phyloP scores from a whole-genome alignment of 2,797 vertebrate genomes.

The Paguma larvata region DNA sequence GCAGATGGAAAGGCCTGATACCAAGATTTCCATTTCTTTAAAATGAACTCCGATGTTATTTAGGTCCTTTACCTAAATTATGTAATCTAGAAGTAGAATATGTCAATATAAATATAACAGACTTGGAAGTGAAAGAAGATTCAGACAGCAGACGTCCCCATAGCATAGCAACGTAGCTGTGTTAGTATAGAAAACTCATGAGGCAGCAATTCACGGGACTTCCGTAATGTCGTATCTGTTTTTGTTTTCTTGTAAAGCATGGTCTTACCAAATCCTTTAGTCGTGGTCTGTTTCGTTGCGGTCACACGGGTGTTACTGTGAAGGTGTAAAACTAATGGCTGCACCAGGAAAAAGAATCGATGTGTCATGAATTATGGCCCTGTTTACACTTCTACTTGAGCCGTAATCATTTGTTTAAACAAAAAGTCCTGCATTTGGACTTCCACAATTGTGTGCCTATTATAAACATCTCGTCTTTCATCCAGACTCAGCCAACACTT shows the following conservation, averaged over 20 bases:
- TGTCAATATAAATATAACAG: background rate
- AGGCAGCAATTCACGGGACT: background rate
- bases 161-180: background rate
- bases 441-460: background rate
- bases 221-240: background rate
- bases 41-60: background rate
- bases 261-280: slow-evolving; percentile 38
- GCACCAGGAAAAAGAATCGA: background rate
- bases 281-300: background rate
- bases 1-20: background rate
- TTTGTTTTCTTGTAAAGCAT: slow-evolving; percentile 63
- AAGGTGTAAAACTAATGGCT: slow-evolving; percentile 11
- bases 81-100: background rate
- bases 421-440: slow-evolving; percentile 33
- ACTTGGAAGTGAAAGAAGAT: background rate
- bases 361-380: slow-evolving; percentile 24
- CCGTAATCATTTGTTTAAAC: slow-evolving; percentile 62
- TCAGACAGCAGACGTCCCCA: background rate
- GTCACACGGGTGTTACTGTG: background rate
- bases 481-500: background rate
- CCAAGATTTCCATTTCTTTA: slow-evolving; percentile 28
- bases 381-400: slow-evolving; percentile 61
- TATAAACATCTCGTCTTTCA: slow-evolving; percentile 46
- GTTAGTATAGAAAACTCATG: background rate
- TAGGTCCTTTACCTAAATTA: background rate